Conservation (phyloP, 1,140 invertebrate genomes). For the Procambarus virginalis region DNA sequence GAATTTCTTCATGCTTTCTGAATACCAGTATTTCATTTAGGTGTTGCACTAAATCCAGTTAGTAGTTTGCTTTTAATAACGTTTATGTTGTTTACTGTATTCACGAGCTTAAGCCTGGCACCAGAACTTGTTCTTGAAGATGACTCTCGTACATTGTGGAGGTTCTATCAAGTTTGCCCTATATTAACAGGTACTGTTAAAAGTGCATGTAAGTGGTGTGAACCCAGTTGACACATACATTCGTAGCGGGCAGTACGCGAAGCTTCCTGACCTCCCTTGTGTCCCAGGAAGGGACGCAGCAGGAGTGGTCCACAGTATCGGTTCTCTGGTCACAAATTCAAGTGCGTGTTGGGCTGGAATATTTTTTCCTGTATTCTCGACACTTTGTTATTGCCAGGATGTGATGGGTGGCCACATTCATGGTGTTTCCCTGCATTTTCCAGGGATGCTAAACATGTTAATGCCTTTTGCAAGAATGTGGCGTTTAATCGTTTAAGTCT, state of each 20-base stretch:
- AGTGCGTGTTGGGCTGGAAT: constrained; percentile 71
- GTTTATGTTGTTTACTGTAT: background rate
- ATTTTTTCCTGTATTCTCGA: too few species aligned
- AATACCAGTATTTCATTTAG: too few species aligned
- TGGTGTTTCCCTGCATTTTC: too few species aligned
- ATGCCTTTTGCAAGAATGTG: too few species aligned
- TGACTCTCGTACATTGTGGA: background rate
- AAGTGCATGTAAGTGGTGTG: constrained; percentile 36
- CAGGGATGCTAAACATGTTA: too few species aligned
- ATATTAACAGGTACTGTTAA: constrained; percentile 73
- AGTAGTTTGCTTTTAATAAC: too few species aligned
- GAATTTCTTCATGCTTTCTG: too few species aligned
- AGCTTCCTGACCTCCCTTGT: constrained; percentile 74
- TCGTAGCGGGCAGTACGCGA: constrained; percentile 26
- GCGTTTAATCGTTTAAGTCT: too few species aligned
- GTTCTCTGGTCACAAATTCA: constrained; percentile 74
- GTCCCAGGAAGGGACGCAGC: constrained; percentile 78
- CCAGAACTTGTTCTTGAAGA: background rate
- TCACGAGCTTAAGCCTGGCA: background rate
- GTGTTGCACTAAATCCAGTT: too few species aligned
- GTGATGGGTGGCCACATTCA: too few species aligned
- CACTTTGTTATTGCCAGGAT: too few species aligned
- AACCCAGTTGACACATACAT: constrained; percentile 58
- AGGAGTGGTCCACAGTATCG: constrained; percentile 76
- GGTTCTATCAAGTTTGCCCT: background rate